A percentile compares a stretch with the other conserved stretches of the same genome.
Conservation (phyloP, 2,888 invertebrate species). For the Drosophila merina region DNA sequence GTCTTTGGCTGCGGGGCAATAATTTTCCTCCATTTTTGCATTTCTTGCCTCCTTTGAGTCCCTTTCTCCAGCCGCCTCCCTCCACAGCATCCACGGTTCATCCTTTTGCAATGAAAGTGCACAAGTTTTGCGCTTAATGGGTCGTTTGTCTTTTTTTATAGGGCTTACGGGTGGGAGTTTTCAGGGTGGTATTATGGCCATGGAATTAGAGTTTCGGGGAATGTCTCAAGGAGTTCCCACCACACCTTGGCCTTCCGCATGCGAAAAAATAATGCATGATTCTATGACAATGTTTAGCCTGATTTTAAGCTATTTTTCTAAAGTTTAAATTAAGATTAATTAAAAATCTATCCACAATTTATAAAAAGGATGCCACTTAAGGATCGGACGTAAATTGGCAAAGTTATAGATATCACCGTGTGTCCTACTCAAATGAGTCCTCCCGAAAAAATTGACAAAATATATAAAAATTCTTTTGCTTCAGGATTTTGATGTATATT, state of each 20-base stretch:
- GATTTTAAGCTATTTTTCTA: too few species aligned
- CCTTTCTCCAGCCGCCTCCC: not conserved
- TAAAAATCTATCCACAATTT: not conserved
- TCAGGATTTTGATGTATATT: too few species aligned
- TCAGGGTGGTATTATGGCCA: constrained; percentile 4
- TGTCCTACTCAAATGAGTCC: too few species aligned
- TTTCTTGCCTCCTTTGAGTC: constrained; percentile 31
- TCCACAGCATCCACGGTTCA: constrained; percentile 4
- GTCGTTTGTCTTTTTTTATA: constrained; percentile 79
- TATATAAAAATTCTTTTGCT: too few species aligned
- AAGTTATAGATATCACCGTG: not conserved
- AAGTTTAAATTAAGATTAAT: not conserved
- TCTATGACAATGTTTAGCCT: too few species aligned
- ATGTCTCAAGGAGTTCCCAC: not conserved
- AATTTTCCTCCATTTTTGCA: constrained; percentile 64
- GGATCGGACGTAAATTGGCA: not conserved
- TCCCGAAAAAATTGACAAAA: too few species aligned
- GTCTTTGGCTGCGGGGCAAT: constrained; percentile 77
- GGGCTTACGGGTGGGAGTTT: constrained; percentile 26
- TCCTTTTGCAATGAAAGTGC: constrained; percentile 68
- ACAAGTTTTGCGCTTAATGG: constrained; percentile 79
- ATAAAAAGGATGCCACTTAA: not conserved
- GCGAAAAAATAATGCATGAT: constrained; percentile 22
- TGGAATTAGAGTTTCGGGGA: not conserved
- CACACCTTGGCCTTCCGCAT: constrained; percentile 46